Evolutionary conservation across 2,797 vertebrate species (phyloP), one percentile per base, ranked within the genome.

Genomic region (Squalus acanthias): DNA sequence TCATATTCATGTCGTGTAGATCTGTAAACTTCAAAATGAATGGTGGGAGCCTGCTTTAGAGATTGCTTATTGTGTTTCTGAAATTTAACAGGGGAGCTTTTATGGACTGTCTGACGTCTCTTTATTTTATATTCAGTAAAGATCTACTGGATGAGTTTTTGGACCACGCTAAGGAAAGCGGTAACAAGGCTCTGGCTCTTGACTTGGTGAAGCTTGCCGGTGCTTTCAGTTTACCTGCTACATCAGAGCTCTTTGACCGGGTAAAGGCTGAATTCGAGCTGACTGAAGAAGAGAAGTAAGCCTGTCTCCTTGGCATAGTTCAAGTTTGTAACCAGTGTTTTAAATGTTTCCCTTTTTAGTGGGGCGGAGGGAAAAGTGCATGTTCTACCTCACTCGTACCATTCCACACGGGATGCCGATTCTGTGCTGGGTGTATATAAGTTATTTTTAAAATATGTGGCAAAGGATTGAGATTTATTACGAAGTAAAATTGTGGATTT

Each of bases 211-310:
- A 98, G 97, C 96, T 99, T 96, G 98, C 99, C 0, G 97, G 97
- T 0, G 96, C 98, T 96, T 98, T 99, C n/a, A 98, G 98, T 96
- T 97, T 99, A 87, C 97, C 97, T 0, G 33, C 97, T 0, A 98
- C 98, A 0, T 96, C 98, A 0, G 95, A 1, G 6, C 98, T 99
- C 29, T 97, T 98, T 2, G 97, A 97, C 96, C 97, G 97, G 96
- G 97, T 96, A 0, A 97, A 97, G 96, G 93, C 98, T 2, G 98
- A 99, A 74, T 99, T 99, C 79, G 53, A 98, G 0, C 97, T 99
- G 95, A 98, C 97, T 0, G 97, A 98, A 57, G 96, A 98, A 91
- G 99, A 99, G 69, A 98, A 97, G 99, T 99, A 97, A 98, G 98
- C 96, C 74, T 74, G 69, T 9, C 69, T n/a, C 3, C 29, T 57